A percentile compares a stretch with the other conserved stretches of the same genome.
Conservation (phyloP, 2,797 vertebrate genomes). For the Eulemur mongoz region DNA sequence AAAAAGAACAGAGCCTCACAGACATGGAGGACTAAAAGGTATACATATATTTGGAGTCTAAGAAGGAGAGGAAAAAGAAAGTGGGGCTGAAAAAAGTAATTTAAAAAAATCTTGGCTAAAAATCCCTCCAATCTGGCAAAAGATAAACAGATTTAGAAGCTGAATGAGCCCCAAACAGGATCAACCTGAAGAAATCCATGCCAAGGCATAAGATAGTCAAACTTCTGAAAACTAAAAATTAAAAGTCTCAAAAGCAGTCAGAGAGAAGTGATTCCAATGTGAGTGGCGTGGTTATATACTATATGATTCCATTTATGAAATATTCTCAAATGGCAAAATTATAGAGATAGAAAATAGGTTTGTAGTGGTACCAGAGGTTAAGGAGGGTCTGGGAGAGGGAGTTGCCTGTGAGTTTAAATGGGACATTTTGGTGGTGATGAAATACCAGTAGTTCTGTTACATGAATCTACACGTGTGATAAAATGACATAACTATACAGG, state of each 20-base stretch:
- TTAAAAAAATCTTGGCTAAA: background rate
- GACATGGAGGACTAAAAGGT: background rate
- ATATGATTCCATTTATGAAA: background rate
- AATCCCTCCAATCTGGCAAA: background rate
- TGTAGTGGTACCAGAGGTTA: background rate
- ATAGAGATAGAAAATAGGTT: background rate
- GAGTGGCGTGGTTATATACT: background rate
- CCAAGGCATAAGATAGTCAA: background rate
- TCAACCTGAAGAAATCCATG: background rate
- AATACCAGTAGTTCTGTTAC: background rate
- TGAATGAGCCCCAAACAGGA: background rate
- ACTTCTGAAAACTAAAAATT: constrained; percentile 4
- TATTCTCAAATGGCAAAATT: background rate
- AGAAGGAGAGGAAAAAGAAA: background rate
- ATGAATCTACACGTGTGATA: background rate
- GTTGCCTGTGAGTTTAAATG: background rate
- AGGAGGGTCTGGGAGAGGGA: background rate
- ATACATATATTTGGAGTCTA: background rate
- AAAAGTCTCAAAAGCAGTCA: background rate
- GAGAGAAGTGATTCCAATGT: background rate
- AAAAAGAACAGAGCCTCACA: background rate
- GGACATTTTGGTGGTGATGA: background rate
- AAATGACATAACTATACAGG: background rate
- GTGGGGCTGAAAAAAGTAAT: background rate
- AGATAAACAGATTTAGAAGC: background rate